Conservation (phyloP, 1,140 invertebrate species). For the Araneus ventricosus region DNA sequence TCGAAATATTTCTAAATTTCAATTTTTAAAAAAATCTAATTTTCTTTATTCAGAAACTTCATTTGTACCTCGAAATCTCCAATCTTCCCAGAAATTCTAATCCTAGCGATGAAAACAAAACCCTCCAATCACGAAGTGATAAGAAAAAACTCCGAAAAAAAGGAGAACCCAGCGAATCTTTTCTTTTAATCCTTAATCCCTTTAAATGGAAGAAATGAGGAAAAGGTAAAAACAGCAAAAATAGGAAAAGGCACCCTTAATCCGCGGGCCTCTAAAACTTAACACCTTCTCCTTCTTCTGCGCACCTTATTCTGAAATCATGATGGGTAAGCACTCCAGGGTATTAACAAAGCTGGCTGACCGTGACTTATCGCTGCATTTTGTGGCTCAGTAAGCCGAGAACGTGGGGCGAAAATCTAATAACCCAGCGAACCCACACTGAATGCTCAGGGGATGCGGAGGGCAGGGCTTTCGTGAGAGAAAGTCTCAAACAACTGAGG, state of each 20-base stretch:
- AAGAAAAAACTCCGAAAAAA: not conserved
- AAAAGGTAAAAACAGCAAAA: not conserved
- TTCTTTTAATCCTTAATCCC: constrained; percentile 54
- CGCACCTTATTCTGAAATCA: constrained; percentile 67
- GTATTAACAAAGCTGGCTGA: constrained; percentile 71
- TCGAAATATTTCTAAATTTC: too few relatives aligned
- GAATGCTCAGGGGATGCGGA: constrained; percentile 60
- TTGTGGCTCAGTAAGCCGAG: constrained; percentile 72
- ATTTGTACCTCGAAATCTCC: too few relatives aligned
- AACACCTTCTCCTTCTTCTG: constrained; percentile 42
- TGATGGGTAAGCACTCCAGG: constrained; percentile 70
- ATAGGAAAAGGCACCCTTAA: not conserved
- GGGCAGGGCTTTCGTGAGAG: constrained; percentile 37
- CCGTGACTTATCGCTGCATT: constrained; percentile 73
- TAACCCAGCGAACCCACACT: constrained; percentile 41
- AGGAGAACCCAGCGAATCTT: not conserved
- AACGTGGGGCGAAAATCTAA: constrained; percentile 71
- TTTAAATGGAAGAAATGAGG: constrained; percentile 69
- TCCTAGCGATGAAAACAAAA: constrained; percentile 6
- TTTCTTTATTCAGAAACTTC: too few relatives aligned
- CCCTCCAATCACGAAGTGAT: not conserved
- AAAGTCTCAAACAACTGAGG: constrained; percentile 66
- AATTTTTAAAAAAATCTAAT: too few relatives aligned
- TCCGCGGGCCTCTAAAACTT: constrained; percentile 41
- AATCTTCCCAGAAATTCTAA: not conserved